Base-by-base conservation (phyloP, 2,797 vertebrate genomes). In the Loris lydekkerianus region DNA sequence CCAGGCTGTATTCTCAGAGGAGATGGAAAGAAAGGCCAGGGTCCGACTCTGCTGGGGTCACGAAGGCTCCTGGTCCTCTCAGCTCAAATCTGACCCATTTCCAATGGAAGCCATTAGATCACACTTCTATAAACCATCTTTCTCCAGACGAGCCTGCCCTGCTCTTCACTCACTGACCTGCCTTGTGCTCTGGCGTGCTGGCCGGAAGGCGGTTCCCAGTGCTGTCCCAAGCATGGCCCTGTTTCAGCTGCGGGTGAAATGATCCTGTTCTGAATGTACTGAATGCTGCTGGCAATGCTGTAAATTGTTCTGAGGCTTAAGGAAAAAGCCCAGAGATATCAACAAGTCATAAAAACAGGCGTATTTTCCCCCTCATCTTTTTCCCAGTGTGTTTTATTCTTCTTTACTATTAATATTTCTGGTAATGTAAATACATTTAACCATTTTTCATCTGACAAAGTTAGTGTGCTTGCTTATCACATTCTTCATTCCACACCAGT, bases 251-350 rank as follows among this genome's bases (percentile, higher is more conserved):
- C 2, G 43, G 94, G 94, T 82, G 94, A 95, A 93, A 46, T 3
- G 93, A 97, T 86, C 94, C 95, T 97, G 97, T 97, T 97, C 97
- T 97, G 97, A 98, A 98, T 97, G 97, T 97, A 95, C 97, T 96
- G 93, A 97, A 97, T 90, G 97, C 96, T 94, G 78, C 88, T 97
- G 97, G 96, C 96, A 93, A 94, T 91, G 93, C 93, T 96, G 85
- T 76, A 78, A 96, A 97, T 81, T 93, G 81, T 93, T 97, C 40
- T 93, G 93, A 90, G 95, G 94, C 93, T 95, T 97, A 96, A 96
- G 94, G 87, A 83, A 97, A 96, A 96, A 76, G 27, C 76, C 86
- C 70, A 5, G 18, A 81, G 96, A 89, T 87, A 97, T 96, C 97
- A 97, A 93, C 97, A 97, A 97, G 95, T 97, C 83, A 58, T 96